A percentile compares a stretch with the other conserved stretches of the same genome.
Evolutionary conservation across 2,888 invertebrate genomes (phyloP).

Genomic region (Agrotis clavis): DNA sequence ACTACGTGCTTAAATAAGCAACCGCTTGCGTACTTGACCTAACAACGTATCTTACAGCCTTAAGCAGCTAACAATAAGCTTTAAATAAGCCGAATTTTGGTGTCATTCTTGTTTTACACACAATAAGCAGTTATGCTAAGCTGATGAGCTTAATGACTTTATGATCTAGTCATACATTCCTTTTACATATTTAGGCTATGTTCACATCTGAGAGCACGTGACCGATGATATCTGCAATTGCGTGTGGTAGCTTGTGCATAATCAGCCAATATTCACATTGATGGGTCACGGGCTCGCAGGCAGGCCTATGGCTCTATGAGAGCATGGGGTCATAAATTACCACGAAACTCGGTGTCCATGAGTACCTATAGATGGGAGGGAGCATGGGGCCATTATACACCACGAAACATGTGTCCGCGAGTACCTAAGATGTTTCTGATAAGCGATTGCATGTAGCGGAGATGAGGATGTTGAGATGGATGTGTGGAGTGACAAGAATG

Average conservation of each 20-base stretch:
- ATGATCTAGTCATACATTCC: conserved; percentile 43
- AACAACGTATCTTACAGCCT: conserved; percentile 12
- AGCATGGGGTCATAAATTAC: no score
- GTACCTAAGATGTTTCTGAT: no score
- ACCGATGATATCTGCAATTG: conserved; percentile 2
- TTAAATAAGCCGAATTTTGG: conserved; percentile 48
- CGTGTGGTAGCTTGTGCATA: not conserved
- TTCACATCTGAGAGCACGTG: conserved; percentile 14
- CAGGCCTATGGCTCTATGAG: no score
- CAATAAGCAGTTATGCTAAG: conserved; percentile 64
- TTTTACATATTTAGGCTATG: conserved; percentile 26
- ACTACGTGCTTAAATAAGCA: not conserved
- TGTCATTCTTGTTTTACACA: conserved; percentile 50
- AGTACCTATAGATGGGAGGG: no score
- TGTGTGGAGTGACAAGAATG: no score
- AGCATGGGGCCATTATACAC: no score
- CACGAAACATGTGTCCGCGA: no score
- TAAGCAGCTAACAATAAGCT: conserved; percentile 55
- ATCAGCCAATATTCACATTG: no score
- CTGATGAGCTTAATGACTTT: conserved; percentile 42
- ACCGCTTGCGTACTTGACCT: conserved; percentile 27
- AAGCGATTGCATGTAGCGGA: no score
- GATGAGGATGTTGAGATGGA: no score
- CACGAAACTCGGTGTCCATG: no score
- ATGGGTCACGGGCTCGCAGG: no score